A percentile compares a stretch with the other conserved stretches of the same genome.
These are phyloP conservation scores for Caenorhabditis sulstoni DNA, from an alignment of 2,888 invertebrate genomes.

Conservation along the genomic window DNA sequence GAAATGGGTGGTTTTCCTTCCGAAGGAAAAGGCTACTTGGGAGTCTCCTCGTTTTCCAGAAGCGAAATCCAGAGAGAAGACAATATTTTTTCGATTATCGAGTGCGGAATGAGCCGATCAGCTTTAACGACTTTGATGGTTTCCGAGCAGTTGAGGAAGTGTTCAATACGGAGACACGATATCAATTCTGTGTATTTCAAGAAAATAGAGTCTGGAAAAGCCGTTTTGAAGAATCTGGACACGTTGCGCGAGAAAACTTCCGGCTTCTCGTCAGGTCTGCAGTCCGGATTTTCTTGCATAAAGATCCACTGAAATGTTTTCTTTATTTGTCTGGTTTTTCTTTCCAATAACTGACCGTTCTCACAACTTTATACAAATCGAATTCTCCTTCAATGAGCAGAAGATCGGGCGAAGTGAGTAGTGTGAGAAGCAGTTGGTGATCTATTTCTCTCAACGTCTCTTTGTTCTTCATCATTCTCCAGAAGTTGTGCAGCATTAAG, in stretches of 20 bases:
- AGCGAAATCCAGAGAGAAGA: conserved; percentile 66
- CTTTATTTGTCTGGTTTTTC: not conserved
- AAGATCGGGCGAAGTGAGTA: conserved; percentile 66
- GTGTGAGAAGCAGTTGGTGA: conserved; percentile 29
- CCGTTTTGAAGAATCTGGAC: conserved; percentile 11
- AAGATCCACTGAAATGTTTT: conserved; percentile 56
- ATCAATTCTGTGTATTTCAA: conserved; percentile 57
- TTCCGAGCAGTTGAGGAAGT: conserved; percentile 49
- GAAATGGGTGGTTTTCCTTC: not conserved
- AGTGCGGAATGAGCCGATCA: conserved; percentile 52
- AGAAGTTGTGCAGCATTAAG: conserved; percentile 59
- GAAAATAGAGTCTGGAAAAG: conserved; percentile 2
- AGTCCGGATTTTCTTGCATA: conserved; percentile 36
- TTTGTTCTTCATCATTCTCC: conserved; percentile 61
- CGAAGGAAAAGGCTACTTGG: conserved; percentile 21
- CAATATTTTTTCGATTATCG: conserved; percentile 56
- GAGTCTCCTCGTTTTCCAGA: conserved; percentile 67
- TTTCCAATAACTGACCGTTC: conserved; percentile 64
- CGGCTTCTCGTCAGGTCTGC: not conserved
- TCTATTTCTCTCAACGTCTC: conserved; percentile 18
- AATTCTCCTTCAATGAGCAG: conserved; percentile 73
- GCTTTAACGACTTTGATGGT: conserved; percentile 44
- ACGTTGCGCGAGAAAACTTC: conserved; percentile 11
- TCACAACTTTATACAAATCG: conserved; percentile 71
- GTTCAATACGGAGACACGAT: conserved; percentile 57